Percentiles rank a stretch among this genome's conserved stretches.
These are phyloP conservation scores for Theonella swinhoei DNA, from an alignment of 37 sponge, comb jelly and placozoan genomes.

Conservation along the genomic window DNA sequence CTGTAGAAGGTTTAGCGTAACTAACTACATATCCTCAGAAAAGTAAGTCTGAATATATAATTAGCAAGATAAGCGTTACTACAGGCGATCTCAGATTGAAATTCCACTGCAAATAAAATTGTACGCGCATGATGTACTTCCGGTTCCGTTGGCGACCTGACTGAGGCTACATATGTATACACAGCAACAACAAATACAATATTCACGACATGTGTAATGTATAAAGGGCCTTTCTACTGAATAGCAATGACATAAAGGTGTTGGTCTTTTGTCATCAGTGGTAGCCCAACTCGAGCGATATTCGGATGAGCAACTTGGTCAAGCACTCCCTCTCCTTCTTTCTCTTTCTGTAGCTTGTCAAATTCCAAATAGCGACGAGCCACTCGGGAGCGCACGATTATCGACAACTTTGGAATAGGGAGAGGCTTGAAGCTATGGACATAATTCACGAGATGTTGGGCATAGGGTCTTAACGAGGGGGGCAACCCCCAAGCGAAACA, in stretches of 20 bases:
- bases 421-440: background rate
- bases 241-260: background rate
- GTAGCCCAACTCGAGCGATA: background rate
- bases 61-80: no score
- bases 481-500: constrained; percentile 13
- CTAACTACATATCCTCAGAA: no score
- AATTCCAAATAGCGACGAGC: constrained; percentile 24
- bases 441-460: background rate
- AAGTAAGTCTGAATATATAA: no score
- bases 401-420: constrained; percentile 3
- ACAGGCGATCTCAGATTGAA: no score
- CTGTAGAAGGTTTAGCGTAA: no score
- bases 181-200: no score
- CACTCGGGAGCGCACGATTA: constrained; percentile 24
- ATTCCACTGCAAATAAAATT: no score
- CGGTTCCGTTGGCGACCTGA: no score
- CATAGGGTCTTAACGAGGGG: background rate
- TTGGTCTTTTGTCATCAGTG: background rate
- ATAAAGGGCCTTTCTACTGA: background rate
- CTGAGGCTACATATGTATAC: no score
- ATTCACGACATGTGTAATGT: background rate
- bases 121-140: no score
- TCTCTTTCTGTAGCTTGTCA: constrained; percentile 6
- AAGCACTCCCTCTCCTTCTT: background rate
- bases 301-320: background rate